These are phyloP conservation scores for Acanthisitta chloris DNA, from an alignment of 2,113 vertebrate genomes.

Conservation along the genomic window DNA sequence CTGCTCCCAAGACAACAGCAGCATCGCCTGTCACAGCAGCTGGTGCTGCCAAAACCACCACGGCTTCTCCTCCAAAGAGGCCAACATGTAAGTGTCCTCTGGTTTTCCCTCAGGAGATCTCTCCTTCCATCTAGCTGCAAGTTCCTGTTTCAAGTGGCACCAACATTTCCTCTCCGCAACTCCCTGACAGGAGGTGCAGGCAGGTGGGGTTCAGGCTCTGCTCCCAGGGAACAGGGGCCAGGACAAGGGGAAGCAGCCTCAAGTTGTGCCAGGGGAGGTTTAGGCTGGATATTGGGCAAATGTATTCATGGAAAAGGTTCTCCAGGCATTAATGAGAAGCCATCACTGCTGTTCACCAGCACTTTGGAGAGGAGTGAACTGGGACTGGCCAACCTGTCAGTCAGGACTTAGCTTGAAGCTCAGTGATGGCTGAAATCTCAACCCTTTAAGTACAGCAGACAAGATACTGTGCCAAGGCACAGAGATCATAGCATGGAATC, in stretches of 20 bases:
- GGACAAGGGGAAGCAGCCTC: background rate
- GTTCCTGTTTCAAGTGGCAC: no score
- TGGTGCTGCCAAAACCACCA: background rate
- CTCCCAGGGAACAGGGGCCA: background rate
- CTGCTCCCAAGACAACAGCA: constrained; percentile 58
- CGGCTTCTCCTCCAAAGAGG: constrained; percentile 71
- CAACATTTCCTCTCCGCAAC: background rate
- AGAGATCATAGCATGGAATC: background rate
- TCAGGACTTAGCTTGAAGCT: background rate
- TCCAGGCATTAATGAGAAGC: background rate
- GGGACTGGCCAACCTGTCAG: background rate
- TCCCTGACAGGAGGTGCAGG: background rate
- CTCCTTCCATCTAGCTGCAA: background rate
- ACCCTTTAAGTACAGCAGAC: no score
- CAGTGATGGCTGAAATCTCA: background rate
- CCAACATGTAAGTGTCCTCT: constrained; percentile 70
- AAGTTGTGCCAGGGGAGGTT: background rate
- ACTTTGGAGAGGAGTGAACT: background rate
- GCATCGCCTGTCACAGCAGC: constrained; percentile 46
- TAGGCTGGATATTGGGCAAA: background rate
- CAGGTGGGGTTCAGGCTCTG: background rate
- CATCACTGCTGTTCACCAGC: background rate
- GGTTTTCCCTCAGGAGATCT: accelerated
- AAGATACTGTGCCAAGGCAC: background rate
- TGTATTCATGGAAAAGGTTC: background rate